phyloP scores from a whole-genome alignment of 2,797 vertebrate genomes.

The Ptychadena robeensis region DNA sequence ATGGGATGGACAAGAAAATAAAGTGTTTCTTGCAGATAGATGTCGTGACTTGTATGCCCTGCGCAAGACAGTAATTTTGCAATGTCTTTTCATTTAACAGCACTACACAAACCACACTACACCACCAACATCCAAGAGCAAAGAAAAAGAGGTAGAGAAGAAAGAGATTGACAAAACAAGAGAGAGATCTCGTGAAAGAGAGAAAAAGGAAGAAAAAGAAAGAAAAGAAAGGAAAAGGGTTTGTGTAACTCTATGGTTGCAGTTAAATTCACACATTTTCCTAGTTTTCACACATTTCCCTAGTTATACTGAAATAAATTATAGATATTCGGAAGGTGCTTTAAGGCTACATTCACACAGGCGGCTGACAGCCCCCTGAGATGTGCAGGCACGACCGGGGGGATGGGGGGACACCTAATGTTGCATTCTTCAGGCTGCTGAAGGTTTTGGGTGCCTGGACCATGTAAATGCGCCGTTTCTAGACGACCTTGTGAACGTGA shows the following conservation, averaged over 20 bases:
- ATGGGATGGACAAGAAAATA: not conserved
- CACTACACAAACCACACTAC: constrained; percentile 94
- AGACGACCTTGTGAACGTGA: too few relatives aligned
- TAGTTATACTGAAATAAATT: too few relatives aligned
- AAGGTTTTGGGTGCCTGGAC: too few relatives aligned
- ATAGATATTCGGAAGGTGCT: too few relatives aligned
- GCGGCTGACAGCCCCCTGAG: too few relatives aligned
- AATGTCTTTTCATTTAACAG: constrained; percentile 83
- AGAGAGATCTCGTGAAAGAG: constrained; percentile 92
- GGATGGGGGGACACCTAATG: too few relatives aligned
- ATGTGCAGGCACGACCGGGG: too few relatives aligned
- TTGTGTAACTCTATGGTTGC: constrained; percentile 73
- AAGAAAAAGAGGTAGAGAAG: constrained; percentile 96
- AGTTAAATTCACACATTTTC: not conserved
- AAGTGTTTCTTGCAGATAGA: constrained; percentile 21
- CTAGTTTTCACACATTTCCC: too few relatives aligned
- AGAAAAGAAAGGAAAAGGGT: constrained; percentile 95
- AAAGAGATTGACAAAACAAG: constrained; percentile 92
- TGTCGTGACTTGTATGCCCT: constrained; percentile 2
- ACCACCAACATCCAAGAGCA: constrained; percentile 92
- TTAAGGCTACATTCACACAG: too few relatives aligned
- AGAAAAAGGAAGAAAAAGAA: constrained; percentile 93
- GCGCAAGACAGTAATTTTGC: constrained; percentile 63
- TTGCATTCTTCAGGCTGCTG: too few relatives aligned
- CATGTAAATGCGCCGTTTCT: too few relatives aligned